Evolutionary conservation across 2,888 invertebrate species (phyloP).

Genomic region (Chamaedrilus cognettii): DNA sequence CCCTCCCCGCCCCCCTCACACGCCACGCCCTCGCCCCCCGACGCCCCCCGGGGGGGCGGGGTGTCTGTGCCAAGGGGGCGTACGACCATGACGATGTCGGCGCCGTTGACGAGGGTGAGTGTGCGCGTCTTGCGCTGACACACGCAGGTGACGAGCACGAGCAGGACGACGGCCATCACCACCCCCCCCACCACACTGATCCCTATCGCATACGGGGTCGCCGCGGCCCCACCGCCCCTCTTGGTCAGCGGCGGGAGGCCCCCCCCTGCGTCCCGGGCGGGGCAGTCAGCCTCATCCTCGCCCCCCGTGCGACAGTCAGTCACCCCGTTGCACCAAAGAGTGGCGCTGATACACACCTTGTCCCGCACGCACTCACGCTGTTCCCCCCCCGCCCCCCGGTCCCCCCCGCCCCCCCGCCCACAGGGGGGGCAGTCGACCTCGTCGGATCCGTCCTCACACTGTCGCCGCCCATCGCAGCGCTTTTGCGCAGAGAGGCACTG

Average conservation of each 20-base stretch:
- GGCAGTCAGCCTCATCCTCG: constrained; percentile 43
- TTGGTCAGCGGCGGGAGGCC: constrained; percentile 31
- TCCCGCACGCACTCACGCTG: constrained; percentile 18
- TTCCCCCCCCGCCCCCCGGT: no score
- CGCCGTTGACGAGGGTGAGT: constrained; percentile 37
- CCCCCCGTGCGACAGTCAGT: constrained; percentile 48
- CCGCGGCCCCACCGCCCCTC: constrained; percentile 29
- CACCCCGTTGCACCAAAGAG: constrained; percentile 62
- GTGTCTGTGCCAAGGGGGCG: constrained; percentile 6
- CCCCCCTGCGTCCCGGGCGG: constrained; percentile 44
- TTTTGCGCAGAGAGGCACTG: no score
- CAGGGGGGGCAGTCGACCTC: constrained; percentile 36
- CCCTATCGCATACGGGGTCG: constrained; percentile 51
- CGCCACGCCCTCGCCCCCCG: constrained; percentile 41
- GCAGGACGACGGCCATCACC: constrained; percentile 63
- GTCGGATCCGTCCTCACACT: constrained; percentile 59
- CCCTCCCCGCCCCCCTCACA: neutral
- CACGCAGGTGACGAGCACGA: constrained; percentile 46
- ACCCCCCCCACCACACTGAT: constrained; percentile 64
- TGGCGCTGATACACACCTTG: constrained; percentile 58
- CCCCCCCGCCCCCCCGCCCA: neutral
- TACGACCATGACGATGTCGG: constrained; percentile 26
- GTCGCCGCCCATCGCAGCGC: constrained; percentile 69
- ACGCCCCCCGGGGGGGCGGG: neutral
- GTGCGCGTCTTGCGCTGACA: constrained; percentile 45